Conservation (phyloP, 2,113 vertebrate species). For the Toxotes jaculatrix region DNA sequence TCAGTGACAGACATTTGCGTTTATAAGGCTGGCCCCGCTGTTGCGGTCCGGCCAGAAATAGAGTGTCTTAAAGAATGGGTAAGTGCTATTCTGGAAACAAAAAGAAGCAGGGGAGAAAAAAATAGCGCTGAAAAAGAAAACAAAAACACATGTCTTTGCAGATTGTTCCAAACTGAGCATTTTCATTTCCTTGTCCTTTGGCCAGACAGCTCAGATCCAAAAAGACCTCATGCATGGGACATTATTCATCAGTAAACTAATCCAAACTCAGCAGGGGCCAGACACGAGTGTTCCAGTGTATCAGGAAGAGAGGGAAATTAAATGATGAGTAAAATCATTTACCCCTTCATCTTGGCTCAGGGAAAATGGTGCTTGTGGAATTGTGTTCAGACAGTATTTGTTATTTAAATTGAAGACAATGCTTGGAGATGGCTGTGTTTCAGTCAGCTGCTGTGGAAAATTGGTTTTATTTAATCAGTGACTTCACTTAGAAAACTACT, state of each 20-base stretch:
- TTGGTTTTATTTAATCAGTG: conserved; percentile 27
- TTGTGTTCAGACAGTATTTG: conserved; percentile 19
- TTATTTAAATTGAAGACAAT: conserved; percentile 40
- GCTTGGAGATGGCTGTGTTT: conserved; percentile 18
- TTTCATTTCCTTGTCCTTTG: conserved; percentile 45
- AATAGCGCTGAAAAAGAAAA: conserved; percentile 28
- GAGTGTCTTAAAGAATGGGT: neutral
- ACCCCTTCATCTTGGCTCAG: conserved; percentile 45
- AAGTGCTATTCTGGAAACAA: conserved; percentile 15
- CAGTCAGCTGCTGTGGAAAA: conserved; percentile 38
- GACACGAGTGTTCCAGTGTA: conserved; percentile 45
- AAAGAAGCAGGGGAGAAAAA: conserved; percentile 11
- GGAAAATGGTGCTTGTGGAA: conserved; percentile 24
- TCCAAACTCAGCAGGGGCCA: conserved; percentile 68
- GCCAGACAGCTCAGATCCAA: conserved; percentile 50
- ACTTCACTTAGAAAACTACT: conserved; percentile 24
- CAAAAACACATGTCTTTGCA: conserved; percentile 38
- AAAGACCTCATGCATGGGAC: conserved; percentile 44
- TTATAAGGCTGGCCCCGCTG: too few species aligned
- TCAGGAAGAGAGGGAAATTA: conserved; percentile 57
- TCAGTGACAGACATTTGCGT: too few species aligned
- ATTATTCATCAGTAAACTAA: conserved; percentile 65
- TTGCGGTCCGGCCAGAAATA: too few species aligned
- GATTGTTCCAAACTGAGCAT: conserved; percentile 44
- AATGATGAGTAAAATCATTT: conserved; percentile 61